Evolutionary conservation across 2,888 invertebrate genomes (phyloP), one percentile per base, ranked within the genome.

Genomic region (Antheraea yamamai): DNA sequence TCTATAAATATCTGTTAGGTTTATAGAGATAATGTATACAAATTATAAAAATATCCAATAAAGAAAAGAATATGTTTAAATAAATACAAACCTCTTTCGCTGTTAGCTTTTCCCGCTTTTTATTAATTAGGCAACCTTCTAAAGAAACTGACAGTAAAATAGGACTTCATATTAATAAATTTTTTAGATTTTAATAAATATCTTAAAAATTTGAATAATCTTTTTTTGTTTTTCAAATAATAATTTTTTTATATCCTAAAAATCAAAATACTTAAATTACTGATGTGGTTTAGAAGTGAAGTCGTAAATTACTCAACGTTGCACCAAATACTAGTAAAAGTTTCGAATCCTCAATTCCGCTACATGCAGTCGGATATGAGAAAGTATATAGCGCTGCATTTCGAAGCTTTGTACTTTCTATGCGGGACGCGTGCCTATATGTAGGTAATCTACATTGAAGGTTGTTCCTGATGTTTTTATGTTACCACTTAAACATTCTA

Each of bases 361-460:
- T 74, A 8, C 30, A 75, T 66, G 55, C 73, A 73, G 52, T 81
- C 78, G 73, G 68, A 84, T 83, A 82, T 79, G 88, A 86, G 91
- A 91, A 91, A 91, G 91, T 89, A 85, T 75, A 78, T 80, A 76
- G 87, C 88, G 88, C 80, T 85, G 83, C 84, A 87, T 84, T 86
- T 88, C 77, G 77, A 81, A 84, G 80, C 83, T 85, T 81, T 79
- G 77, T 82, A 82, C 83, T 89, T 88, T 88, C 86, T 86, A 91
- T 87, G 86, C 87, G 73, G 77, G 77, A 76, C 84, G 85, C 85
- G 86, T 82, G 76, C 75, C 77, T 75, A 75, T 73, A 83, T 82
- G 81, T 86, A 83, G 83, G 84, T 87, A 83, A 84, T 84, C 84
- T 80, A 87, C 87, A 85, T 84, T 80, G 80, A 86, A 85, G 86